Conservation (phyloP, 2,888 invertebrate species). For the Spatulosminthurus flaviceps region DNA sequence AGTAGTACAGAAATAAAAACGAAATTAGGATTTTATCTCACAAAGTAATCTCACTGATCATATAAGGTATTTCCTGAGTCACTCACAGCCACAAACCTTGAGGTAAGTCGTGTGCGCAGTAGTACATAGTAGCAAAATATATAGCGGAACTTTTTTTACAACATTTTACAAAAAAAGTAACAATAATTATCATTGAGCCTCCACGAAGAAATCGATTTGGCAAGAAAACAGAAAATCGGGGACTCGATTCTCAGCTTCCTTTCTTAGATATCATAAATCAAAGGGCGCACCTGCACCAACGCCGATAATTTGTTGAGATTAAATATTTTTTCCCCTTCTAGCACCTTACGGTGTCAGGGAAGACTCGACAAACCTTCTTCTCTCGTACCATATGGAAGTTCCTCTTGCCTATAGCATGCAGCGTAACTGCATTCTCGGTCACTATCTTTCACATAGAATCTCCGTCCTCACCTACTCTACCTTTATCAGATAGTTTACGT, state of each 20-base stretch:
- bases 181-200: background rate
- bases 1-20: too few relatives aligned
- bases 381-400: constrained; percentile 1
- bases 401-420: background rate
- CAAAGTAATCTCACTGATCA: too few relatives aligned
- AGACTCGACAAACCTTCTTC: background rate
- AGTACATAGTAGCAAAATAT: too few relatives aligned
- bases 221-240: constrained; percentile 3
- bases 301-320: constrained; percentile 27
- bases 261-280: constrained; percentile 18
- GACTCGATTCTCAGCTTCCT: background rate
- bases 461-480: background rate
- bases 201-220: background rate
- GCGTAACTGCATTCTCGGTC: background rate
- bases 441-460: background rate
- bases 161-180: background rate
- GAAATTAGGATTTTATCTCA: too few relatives aligned
- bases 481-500: background rate
- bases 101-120: too few relatives aligned
- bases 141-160: too few relatives aligned
- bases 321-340: constrained; percentile 18
- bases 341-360: constrained; percentile 21
- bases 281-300: constrained; percentile 5
- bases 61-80: too few relatives aligned
- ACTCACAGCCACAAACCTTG: too few relatives aligned